Percentiles rank a stretch among this genome's conserved stretches.
phyloP scores from a whole-genome alignment of 2,113 vertebrate species.

The Microtus montanus region DNA sequence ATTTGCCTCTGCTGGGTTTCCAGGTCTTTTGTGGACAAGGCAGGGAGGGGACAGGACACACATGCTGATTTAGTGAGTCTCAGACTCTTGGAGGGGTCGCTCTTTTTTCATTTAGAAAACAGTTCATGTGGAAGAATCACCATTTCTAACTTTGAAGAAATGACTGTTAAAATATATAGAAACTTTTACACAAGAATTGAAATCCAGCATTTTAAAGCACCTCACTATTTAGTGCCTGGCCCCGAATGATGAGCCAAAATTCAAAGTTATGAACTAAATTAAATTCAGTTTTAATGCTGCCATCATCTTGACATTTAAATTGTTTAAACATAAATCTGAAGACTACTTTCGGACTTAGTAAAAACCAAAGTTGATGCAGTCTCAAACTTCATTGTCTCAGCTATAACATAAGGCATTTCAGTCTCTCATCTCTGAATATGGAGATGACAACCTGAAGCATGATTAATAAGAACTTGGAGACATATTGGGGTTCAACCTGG shows the following conservation, averaged over 20 bases:
- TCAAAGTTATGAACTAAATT: conserved; percentile 25
- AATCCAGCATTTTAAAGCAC: conserved; percentile 12
- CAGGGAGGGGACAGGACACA: neutral
- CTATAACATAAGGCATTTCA: neutral
- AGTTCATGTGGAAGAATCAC: neutral
- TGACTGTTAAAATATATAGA: neutral
- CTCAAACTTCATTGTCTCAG: neutral
- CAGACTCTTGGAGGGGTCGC: neutral
- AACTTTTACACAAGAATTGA: neutral
- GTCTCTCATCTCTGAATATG: conserved; percentile 32
- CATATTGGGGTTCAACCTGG: no score
- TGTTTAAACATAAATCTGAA: conserved; percentile 28
- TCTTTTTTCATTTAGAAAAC: conserved; percentile 34
- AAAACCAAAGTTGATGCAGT: conserved; percentile 11
- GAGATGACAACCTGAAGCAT: neutral
- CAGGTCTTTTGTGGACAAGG: neutral
- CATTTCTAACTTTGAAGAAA: conserved; percentile 1
- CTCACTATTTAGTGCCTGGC: neutral
- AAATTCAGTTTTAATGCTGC: neutral
- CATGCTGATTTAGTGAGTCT: neutral
- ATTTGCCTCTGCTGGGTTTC: neutral
- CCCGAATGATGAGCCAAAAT: neutral
- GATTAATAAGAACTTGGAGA: no score
- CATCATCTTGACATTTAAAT: conserved; percentile 24
- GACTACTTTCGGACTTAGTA: conserved; percentile 15